These are phyloP conservation scores for Larimichthys crocea DNA, from an alignment of 2,113 vertebrate genomes.

Conservation along the genomic window DNA sequence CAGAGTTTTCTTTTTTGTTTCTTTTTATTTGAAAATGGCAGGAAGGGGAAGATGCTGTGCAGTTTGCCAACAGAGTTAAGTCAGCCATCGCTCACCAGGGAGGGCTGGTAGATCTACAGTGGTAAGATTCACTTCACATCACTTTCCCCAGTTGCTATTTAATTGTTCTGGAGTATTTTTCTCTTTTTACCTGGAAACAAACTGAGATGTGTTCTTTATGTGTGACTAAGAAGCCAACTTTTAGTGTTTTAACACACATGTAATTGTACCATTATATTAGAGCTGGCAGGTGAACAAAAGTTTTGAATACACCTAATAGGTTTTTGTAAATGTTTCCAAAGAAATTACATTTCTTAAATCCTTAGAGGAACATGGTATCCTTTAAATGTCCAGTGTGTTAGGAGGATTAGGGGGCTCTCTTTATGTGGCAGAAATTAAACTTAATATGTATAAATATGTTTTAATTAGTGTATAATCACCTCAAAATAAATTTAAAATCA, in stretches of 20 bases:
- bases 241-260: too few species aligned
- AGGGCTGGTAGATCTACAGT: constrained; percentile 93
- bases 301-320: neutral
- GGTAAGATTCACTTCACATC: constrained; percentile 82
- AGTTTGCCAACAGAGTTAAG: constrained; percentile 96
- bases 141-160: neutral
- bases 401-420: too few species aligned
- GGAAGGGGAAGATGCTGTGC: constrained; percentile 94
- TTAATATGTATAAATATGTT: too few species aligned
- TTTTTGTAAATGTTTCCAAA: neutral
- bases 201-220: neutral
- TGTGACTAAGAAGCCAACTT: neutral
- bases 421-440: too few species aligned
- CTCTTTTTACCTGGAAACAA: neutral
- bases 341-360: neutral
- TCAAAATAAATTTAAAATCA: too few species aligned
- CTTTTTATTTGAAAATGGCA: constrained; percentile 69
- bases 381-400: neutral
- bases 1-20: constrained; percentile 39
- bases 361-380: neutral
- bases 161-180: neutral
- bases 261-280: neutral
- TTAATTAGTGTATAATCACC: too few species aligned
- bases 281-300: neutral
- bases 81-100: constrained; percentile 94